phyloP scores from a whole-genome alignment of 2,797 vertebrate genomes.

The Enteromius unitaeniatus region DNA sequence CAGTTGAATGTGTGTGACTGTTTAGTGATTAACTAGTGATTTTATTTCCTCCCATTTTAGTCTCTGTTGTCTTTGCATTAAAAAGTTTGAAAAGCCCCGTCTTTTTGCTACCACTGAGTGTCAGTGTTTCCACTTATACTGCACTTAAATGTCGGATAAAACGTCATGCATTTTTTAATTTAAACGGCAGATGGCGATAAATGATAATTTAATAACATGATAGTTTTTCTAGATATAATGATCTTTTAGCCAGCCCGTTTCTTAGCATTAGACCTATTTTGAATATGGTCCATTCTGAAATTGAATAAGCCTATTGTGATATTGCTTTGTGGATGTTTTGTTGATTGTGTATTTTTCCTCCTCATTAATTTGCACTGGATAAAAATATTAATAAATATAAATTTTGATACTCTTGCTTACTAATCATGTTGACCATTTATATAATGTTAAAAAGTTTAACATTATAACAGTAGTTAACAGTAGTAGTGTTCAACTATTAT shows the following conservation, averaged over 20 bases:
- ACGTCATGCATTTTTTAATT: background rate
- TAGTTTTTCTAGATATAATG: background rate
- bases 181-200: conserved; percentile 29
- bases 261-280: background rate
- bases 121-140: conserved; percentile 25
- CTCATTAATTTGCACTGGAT: background rate
- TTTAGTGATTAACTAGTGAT: background rate
- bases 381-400: background rate
- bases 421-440: background rate
- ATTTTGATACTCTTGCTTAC: background rate
- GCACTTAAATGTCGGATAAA: background rate
- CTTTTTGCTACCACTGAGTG: conserved; percentile 15
- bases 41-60: background rate
- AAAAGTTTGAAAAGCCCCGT: background rate
- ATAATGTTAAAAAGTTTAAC: background rate
- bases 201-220: background rate
- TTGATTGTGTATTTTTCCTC: background rate
- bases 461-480: no score
- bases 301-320: background rate
- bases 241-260: background rate
- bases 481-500: background rate
- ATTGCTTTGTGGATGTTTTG: background rate
- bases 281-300: background rate
- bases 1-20: background rate
- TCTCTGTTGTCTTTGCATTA: background rate